Conservation (phyloP, 1,140 invertebrate species). For the Zaprionus vittiger region DNA sequence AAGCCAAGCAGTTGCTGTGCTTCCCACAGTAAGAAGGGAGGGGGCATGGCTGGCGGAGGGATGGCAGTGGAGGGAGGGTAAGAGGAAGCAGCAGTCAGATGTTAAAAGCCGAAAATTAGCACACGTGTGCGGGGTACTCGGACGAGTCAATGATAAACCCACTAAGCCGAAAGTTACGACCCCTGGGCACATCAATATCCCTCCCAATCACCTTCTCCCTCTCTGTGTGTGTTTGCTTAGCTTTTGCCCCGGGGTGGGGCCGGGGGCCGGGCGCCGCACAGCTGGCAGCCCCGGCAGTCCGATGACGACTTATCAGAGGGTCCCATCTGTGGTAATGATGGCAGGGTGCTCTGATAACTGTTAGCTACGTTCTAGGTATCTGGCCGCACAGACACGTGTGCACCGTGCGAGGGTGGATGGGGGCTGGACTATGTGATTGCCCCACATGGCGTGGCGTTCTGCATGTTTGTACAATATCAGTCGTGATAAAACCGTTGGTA, state of each 20-base stretch:
- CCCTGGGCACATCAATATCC: constrained; percentile 49
- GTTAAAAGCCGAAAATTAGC: constrained; percentile 49
- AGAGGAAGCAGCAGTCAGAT: constrained; percentile 40
- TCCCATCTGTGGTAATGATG: constrained; percentile 63
- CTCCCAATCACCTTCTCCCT: background rate
- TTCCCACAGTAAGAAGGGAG: background rate
- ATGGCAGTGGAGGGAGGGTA: background rate
- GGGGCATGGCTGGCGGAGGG: background rate
- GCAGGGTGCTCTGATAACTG: constrained; percentile 47
- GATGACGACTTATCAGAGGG: constrained; percentile 49
- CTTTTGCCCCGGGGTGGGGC: background rate
- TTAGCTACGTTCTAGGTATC: constrained; percentile 32
- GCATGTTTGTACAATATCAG: constrained; percentile 29
- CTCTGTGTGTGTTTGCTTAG: constrained; percentile 29
- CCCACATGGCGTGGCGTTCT: background rate
- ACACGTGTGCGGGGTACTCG: constrained; percentile 30
- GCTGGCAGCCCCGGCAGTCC: constrained; percentile 47
- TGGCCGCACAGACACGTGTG: constrained; percentile 21
- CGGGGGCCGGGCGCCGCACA: constrained; percentile 32
- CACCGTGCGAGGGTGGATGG: background rate
- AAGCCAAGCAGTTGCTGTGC: background rate
- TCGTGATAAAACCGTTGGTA: constrained; percentile 38
- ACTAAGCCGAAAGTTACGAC: constrained; percentile 55
- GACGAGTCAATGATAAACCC: constrained; percentile 46
- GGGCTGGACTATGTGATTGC: background rate